These are phyloP conservation scores for Buathra laborator DNA, from an alignment of 2,888 invertebrate genomes.

Conservation along the genomic window DNA sequence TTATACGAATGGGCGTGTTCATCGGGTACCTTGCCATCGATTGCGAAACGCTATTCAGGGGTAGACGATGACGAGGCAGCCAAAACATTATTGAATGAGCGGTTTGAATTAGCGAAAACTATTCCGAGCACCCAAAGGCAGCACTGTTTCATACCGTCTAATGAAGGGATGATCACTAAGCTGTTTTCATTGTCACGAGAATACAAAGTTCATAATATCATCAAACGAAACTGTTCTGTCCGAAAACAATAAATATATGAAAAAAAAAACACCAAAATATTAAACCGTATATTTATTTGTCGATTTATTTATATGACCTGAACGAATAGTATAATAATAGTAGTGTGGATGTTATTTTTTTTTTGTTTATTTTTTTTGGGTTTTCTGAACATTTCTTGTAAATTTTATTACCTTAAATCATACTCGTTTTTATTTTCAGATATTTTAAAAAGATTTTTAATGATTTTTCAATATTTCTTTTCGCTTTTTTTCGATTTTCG, in stretches of 20 bases:
- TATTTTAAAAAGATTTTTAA: neutral
- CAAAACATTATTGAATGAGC: neutral
- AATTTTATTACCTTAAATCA: neutral
- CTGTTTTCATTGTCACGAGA: slow-evolving; percentile 7
- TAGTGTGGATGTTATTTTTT: neutral
- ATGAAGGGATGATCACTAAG: slow-evolving; percentile 20
- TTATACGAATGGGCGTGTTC: neutral
- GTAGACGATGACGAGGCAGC: slow-evolving; percentile 49
- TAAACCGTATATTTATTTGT: neutral
- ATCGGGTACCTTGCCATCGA: too few species aligned
- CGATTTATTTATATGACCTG: neutral
- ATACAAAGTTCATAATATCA: slow-evolving; percentile 2
- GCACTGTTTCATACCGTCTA: slow-evolving; percentile 16
- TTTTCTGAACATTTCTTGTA: neutral
- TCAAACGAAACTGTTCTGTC: slow-evolving; percentile 13
- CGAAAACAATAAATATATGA: neutral
- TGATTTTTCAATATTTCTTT: neutral
- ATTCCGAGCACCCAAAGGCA: slow-evolving; percentile 26
- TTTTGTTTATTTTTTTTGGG: neutral
- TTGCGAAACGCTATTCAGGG: slow-evolving; percentile 17
- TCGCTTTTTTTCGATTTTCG: neutral
- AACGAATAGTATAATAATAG: neutral
- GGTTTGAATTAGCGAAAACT: slow-evolving; percentile 20
- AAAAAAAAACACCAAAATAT: neutral
- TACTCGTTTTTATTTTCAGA: neutral